phyloP scores from a whole-genome alignment of 37 sponge, comb jelly and placozoan genomes.

The Bolinopsis microptera region DNA sequence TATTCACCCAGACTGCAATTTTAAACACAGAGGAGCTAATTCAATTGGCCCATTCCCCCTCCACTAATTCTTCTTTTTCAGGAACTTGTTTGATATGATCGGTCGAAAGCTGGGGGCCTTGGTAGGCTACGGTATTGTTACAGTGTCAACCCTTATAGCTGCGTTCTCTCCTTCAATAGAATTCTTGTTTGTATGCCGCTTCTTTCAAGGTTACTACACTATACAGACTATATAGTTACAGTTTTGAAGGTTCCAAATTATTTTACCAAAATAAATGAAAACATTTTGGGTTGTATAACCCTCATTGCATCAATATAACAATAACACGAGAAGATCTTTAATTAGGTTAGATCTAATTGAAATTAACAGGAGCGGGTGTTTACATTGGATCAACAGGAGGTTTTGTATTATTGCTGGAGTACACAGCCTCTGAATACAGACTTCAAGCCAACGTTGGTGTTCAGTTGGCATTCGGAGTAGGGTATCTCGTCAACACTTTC shows the following conservation, averaged over 20 bases:
- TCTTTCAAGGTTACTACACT: neutral
- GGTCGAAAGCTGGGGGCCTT: constrained; percentile 2
- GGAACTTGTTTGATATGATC: neutral
- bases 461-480: neutral
- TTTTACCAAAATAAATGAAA: too few species aligned
- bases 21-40: too few species aligned
- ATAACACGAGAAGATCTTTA: too few species aligned
- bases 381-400: neutral
- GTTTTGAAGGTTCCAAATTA: too few species aligned
- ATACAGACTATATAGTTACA: too few species aligned
- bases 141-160: neutral
- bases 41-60: too few species aligned
- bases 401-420: neutral
- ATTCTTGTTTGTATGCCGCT: constrained; percentile 17
- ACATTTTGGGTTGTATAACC: too few species aligned
- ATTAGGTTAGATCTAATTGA: too few species aligned
- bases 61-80: neutral
- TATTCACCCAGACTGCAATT: too few species aligned
- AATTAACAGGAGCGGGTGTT: neutral
- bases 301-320: too few species aligned
- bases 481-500: neutral
- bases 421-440: neutral
- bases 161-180: neutral
- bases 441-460: neutral
- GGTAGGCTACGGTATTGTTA: neutral